These are phyloP conservation scores for Propithecus coquereli DNA, from an alignment of 2,113 vertebrate species.

Conservation along the genomic window DNA sequence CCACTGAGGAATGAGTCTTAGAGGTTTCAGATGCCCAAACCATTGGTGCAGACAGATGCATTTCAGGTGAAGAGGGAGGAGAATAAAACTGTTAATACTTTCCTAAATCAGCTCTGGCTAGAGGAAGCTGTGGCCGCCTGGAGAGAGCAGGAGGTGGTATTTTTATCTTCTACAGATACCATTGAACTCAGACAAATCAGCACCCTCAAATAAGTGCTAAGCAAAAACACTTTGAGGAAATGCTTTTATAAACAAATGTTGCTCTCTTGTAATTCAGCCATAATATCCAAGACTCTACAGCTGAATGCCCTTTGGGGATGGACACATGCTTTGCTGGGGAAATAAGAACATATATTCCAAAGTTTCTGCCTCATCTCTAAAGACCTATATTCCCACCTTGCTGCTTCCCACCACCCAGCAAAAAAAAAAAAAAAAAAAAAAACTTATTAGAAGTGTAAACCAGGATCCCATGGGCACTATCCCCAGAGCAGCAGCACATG, in stretches of 20 bases:
- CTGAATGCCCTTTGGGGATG: not conserved
- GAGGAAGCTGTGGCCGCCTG: not conserved
- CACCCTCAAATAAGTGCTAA: not conserved
- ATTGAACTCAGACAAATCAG: not conserved
- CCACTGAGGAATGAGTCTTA: slow-evolving; percentile 7
- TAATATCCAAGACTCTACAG: not conserved
- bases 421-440: not conserved
- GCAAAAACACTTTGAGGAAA: slow-evolving; percentile 36
- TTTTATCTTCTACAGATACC: not conserved
- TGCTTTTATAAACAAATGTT: not conserved
- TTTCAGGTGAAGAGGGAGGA: not conserved
- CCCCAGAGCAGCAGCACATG: slow-evolving; percentile 27
- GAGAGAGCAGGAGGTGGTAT: not conserved
- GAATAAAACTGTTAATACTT: not conserved
- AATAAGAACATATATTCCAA: not conserved
- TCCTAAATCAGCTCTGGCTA: not conserved
- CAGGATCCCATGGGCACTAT: slow-evolving; percentile 31
- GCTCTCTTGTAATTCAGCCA: not conserved
- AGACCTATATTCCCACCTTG: not conserved
- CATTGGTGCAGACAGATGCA: not conserved
- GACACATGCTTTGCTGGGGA: not conserved
- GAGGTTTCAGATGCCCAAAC: slow-evolving; percentile 11
- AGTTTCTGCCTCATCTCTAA: not conserved
- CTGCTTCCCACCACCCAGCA: not conserved
- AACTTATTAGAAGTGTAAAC: slow-evolving; percentile 53